Percentiles rank a stretch among this genome's conserved stretches.
phyloP scores from a whole-genome alignment of 92 coral and sea anemone species.

The Pocillopora meandrina region DNA sequence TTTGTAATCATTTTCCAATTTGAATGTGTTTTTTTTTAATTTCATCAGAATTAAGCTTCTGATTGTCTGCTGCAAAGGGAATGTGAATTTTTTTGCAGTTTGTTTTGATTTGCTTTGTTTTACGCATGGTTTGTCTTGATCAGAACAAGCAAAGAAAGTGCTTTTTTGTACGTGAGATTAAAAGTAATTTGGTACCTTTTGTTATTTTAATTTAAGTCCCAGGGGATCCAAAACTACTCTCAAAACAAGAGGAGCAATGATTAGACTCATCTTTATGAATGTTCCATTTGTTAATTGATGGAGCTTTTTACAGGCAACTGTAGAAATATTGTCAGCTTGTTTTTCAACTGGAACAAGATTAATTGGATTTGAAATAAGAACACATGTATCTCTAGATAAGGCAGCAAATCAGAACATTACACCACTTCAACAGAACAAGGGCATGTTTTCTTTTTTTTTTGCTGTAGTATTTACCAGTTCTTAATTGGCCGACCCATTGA shows the following conservation, averaged over 20 bases:
- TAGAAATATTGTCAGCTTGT: not conserved
- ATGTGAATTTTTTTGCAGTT: not conserved
- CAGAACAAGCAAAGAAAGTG: not conserved
- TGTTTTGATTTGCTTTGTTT: not conserved
- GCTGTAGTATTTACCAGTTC: not conserved
- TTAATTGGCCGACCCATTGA: constrained; percentile 23
- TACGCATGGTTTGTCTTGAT: not conserved
- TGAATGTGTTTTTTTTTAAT: not conserved
- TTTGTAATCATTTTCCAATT: not conserved
- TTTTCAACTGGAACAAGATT: constrained; percentile 1
- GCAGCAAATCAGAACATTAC: not conserved
- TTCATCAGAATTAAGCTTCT: not conserved
- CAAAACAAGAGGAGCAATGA: constrained; percentile 14
- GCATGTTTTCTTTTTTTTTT: not conserved
- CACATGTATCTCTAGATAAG: not conserved
- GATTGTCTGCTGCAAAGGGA: not conserved
- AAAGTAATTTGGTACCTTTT: not conserved
- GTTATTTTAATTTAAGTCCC: constrained; percentile 17
- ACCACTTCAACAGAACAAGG: not conserved
- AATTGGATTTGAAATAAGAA: constrained; percentile 1
- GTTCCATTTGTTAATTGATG: constrained; percentile 19
- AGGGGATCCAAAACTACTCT: not conserved
- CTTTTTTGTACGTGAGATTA: not conserved
- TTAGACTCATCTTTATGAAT: not conserved
- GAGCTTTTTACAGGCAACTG: not conserved